phyloP scores from a whole-genome alignment of 2,888 invertebrate species.

The Sphaerophoria taeniata region DNA sequence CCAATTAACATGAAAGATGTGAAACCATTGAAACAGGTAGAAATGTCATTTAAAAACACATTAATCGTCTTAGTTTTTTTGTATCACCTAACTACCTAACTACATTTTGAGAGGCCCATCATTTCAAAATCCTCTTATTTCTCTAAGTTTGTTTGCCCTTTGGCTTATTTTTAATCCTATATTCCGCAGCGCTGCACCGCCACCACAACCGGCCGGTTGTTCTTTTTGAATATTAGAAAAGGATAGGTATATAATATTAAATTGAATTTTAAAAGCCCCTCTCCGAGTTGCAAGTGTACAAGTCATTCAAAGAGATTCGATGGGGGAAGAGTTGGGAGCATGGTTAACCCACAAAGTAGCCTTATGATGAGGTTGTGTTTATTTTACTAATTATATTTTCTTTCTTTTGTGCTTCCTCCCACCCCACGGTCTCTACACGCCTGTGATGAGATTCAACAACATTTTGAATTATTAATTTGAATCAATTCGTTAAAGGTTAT shows the following conservation, averaged over 20 bases:
- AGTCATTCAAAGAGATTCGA: constrained; percentile 5
- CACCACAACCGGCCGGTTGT: not conserved
- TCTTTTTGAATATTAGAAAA: constrained; percentile 6
- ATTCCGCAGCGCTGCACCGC: not conserved
- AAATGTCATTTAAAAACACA: too few relatives aligned
- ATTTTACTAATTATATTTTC: constrained; percentile 32
- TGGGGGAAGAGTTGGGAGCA: not conserved
- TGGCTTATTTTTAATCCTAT: not conserved
- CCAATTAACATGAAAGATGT: too few relatives aligned
- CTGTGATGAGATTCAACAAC: constrained; percentile 1
- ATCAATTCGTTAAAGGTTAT: constrained; percentile 60
- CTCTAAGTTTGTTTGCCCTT: constrained; percentile 47
- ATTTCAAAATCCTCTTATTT: not conserved
- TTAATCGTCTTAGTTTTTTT: too few relatives aligned
- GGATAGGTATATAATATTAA: constrained; percentile 43
- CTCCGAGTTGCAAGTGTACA: constrained; percentile 2
- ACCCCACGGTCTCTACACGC: not conserved
- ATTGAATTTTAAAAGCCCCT: constrained; percentile 66
- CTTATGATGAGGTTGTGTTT: constrained; percentile 31
- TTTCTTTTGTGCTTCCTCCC: not conserved
- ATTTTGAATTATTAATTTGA: constrained; percentile 38
- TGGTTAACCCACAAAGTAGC: constrained; percentile 41
- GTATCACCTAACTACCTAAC: too few relatives aligned
- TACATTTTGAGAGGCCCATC: not conserved
- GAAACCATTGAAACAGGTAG: too few relatives aligned